phyloP scores from a whole-genome alignment of 2,797 vertebrate genomes.

The Parambassis ranga region DNA sequence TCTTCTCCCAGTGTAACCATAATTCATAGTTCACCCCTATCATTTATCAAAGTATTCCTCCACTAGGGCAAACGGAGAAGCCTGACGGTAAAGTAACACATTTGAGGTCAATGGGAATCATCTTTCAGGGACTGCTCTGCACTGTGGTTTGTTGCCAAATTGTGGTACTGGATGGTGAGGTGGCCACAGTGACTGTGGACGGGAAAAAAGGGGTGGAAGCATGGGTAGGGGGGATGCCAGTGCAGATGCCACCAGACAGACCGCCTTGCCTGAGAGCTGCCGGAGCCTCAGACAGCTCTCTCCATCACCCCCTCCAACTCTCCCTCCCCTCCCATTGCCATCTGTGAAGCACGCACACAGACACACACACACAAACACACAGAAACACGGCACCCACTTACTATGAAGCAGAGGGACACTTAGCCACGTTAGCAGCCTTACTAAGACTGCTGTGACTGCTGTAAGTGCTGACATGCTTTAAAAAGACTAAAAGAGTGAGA shows the following conservation, averaged over 20 bases:
- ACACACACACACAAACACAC: conserved; percentile 17
- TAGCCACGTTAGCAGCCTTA: conserved; percentile 71
- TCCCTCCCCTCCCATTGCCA: conserved; percentile 71
- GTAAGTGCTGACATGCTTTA: conserved; percentile 73
- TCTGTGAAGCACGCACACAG: conserved; percentile 69
- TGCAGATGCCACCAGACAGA: conserved; percentile 81
- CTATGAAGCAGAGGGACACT: conserved; percentile 65
- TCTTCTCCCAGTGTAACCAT: conserved; percentile 10
- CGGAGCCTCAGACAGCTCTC: conserved; percentile 80
- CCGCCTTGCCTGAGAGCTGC: conserved; percentile 77
- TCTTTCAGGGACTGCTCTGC: conserved; percentile 26
- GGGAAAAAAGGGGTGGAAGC: conserved; percentile 5
- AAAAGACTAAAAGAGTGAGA: conserved; percentile 67
- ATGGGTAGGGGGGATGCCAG: conserved; percentile 39
- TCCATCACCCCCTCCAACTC: conserved; percentile 76
- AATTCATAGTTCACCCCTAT: conserved; percentile 35
- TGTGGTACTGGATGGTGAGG: conserved; percentile 46
- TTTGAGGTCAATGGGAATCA: conserved; percentile 59
- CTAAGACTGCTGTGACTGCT: conserved; percentile 56
- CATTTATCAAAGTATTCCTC: conserved; percentile 52
- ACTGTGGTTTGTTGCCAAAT: conserved; percentile 39
- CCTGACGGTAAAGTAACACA: conserved; percentile 35
- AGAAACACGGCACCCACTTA: conserved; percentile 55
- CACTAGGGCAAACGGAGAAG: not conserved
- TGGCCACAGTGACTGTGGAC: conserved; percentile 38